These are phyloP conservation scores for Drosophila suboccidentalis DNA, from an alignment of 2,888 invertebrate species.

Conservation along the genomic window DNA sequence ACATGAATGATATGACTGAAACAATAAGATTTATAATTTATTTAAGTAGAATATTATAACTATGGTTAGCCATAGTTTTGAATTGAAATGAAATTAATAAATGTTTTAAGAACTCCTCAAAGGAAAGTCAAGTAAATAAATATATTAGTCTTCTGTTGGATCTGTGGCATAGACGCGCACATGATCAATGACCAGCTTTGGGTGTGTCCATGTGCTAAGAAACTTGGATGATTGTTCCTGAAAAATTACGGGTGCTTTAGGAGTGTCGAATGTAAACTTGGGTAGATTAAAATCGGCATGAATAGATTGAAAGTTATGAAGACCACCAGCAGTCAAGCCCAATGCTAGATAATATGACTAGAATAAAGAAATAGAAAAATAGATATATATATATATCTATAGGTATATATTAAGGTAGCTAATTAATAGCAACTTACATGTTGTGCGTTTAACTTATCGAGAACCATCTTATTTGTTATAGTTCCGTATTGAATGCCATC, in stretches of 20 bases:
- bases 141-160: slow-evolving; percentile 14
- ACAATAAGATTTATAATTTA: slow-evolving; percentile 1
- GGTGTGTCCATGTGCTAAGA: slow-evolving; percentile 9
- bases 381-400: neutral
- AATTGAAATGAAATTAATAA: neutral
- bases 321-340: slow-evolving; percentile 39
- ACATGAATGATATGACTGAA: neutral
- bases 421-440: slow-evolving; percentile 12
- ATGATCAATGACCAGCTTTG: slow-evolving; percentile 13
- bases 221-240: neutral
- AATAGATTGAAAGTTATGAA: slow-evolving; percentile 17
- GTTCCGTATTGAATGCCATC: slow-evolving; percentile 28
- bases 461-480: slow-evolving; percentile 12
- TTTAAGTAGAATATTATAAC: neutral
- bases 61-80: neutral
- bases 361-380: neutral
- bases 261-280: accelerated
- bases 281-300: neutral
- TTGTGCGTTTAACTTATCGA: slow-evolving; percentile 13
- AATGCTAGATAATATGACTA: slow-evolving; percentile 32
- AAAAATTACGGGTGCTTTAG: neutral
- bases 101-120: neutral
- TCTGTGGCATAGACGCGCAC: slow-evolving; percentile 25
- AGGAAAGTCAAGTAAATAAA: neutral
- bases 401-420: too few species aligned